These are phyloP conservation scores for Ormyrus thymus DNA, from an alignment of 2,888 invertebrate genomes.

Conservation along the genomic window DNA sequence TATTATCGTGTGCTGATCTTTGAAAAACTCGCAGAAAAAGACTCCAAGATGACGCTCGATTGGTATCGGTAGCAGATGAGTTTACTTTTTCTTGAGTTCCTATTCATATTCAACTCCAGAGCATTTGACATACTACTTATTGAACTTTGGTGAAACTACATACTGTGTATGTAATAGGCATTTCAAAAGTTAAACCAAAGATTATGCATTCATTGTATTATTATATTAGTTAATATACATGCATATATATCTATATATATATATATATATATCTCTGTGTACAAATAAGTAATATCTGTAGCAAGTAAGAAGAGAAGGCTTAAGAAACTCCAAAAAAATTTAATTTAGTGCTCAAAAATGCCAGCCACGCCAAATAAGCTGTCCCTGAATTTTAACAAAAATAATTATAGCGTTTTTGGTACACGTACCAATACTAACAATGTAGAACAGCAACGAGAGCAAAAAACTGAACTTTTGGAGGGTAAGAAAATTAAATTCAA, in stretches of 20 bases:
- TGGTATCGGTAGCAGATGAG: slow-evolving; percentile 75
- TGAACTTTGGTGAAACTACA: slow-evolving; percentile 52
- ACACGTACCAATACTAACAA: slow-evolving; percentile 63
- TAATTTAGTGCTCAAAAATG: slow-evolving; percentile 63
- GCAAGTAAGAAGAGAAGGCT: slow-evolving; percentile 47
- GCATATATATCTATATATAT: slow-evolving; percentile 23
- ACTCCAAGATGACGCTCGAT: slow-evolving; percentile 68
- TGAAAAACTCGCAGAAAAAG: slow-evolving; percentile 62
- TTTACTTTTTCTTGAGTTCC: slow-evolving; percentile 58
- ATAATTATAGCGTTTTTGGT: slow-evolving; percentile 73
- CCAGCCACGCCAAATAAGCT: slow-evolving; percentile 74
- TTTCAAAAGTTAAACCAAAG: slow-evolving; percentile 55
- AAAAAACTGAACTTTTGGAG: slow-evolving; percentile 74
- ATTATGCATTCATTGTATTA: slow-evolving; percentile 51
- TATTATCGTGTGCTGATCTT: slow-evolving; percentile 47
- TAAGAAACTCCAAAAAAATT: slow-evolving; percentile 35
- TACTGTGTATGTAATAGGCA: slow-evolving; percentile 50
- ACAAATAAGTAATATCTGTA: slow-evolving; percentile 42
- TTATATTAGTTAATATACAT: slow-evolving; percentile 34
- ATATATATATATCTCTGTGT: slow-evolving; percentile 29
- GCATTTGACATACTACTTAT: slow-evolving; percentile 49
- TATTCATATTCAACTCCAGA: slow-evolving; percentile 46
- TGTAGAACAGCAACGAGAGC: slow-evolving; percentile 70
- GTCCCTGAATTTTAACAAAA: slow-evolving; percentile 74
- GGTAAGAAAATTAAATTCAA: slow-evolving; percentile 66